Base-by-base conservation (phyloP, 1,140 invertebrate species). In the Conopomorpha cramerella region DNA sequence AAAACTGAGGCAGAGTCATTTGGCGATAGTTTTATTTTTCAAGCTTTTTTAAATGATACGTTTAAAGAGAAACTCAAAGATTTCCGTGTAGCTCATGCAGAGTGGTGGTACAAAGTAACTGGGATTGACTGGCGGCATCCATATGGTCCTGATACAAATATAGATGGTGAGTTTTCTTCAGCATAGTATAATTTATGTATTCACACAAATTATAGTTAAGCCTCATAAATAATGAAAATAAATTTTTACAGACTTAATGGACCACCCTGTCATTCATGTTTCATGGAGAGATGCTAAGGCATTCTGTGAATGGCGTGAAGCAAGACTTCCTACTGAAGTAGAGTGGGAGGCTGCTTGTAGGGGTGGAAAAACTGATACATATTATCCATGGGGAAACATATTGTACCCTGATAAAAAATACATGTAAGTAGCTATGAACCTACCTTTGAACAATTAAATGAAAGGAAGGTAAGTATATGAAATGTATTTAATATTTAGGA, bases 311-410 rank as follows among this genome's bases (percentile, higher is more conserved):
- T 95, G 92, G 91, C 67, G 80, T 6, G 49, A 64, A 10, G 95
- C 93, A 61, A 73, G 95, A 25, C 77, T 98, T 26, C 95, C 95
- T 3, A 95, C 89, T 8, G 95, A 98, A 78, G 86, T 88, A 1
- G 95, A 98, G 79, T 98, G 93, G 93, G 95, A 98, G 78, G 88
- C 84, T 51, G 90, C 91, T 0, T 98, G 95, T 63, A 73, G 90
- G 46, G 92, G 88, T 28, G 91, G 90, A 6, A 80, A 86, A 33
- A 77, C 83, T 16, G 78, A 88, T 44, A 88, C 88, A 51, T 79
- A 93, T 1, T 94, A 82, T 78, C 93, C 95, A 0, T 98, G 95
- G 95, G 95, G 95, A 25, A 92, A 96, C 65, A 92, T 93, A 63
- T 61, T 92, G 8, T 89, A 82, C 43, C 91, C 91, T 2, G 84